Evolutionary conservation across 23 tunicate species (phyloP), one percentile per base, ranked within the genome.

Genomic region (Oikopleura vanhoeffeni): DNA sequence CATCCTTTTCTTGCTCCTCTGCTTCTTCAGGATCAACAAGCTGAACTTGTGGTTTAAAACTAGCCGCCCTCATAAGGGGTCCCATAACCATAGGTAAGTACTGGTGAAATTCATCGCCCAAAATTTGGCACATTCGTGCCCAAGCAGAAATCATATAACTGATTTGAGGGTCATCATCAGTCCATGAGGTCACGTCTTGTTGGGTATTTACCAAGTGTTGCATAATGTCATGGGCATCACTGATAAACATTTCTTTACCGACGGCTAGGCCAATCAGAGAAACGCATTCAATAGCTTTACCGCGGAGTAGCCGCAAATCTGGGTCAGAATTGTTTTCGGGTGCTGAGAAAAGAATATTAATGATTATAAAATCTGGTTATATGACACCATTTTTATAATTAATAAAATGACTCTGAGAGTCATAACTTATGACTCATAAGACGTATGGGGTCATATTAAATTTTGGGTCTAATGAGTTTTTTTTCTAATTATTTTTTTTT

Each of bases 11-110:
- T 1, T 88, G 83, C n/a, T 28, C 76, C 36, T 94, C 96, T 40
- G 84, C 89, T 84, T 95, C 99, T 41, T 90, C 97, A 0, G 99
- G 87, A 76, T 95, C 99, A 60, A 95, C 76, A 91, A 95, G 91
- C n/a, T 95, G 90, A 36, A 95, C 99, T 42, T 91, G 97, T 0
- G 99, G 99, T 41, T 88, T 85, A 77, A 95, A 88, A 13, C 91
- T 87, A 39, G 99, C 99, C 1, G 99, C 99, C 75, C 89, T 90
- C 99, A 95, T 90, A 82, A 95, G 83, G 3, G 99, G 99, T 13
- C 89, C 91, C 99, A 95, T 95, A 83, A 95, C 99, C 49, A 95
- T 89, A n/a, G 99, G 99, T 13, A 95, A 86, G 71, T 95, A 95
- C 40, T 91, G 86, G 38, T 91, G 90, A 84, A 95, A 95, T 34